These are phyloP conservation scores for Spodoptera frugiperda DNA, from an alignment of 1,140 invertebrate species.

Conservation along the genomic window DNA sequence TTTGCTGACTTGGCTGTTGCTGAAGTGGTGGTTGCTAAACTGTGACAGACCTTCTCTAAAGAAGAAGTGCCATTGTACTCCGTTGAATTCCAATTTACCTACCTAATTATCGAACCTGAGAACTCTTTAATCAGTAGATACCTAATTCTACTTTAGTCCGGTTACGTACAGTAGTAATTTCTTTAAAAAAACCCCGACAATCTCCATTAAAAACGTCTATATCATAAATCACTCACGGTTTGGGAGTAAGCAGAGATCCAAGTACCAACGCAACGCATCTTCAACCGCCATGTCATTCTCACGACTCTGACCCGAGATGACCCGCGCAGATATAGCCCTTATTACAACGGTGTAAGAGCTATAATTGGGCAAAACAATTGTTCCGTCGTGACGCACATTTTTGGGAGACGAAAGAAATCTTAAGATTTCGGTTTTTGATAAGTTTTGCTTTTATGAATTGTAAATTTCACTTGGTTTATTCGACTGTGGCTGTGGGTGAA, in stretches of 20 bases:
- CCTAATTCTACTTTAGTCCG: too few species aligned
- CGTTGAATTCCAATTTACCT: too few species aligned
- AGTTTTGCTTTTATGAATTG: slow-evolving; percentile 7
- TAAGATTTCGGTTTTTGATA: slow-evolving; percentile 42
- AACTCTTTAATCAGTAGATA: too few species aligned
- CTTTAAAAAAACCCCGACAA: background rate
- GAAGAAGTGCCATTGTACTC: too few species aligned
- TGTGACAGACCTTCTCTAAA: too few species aligned
- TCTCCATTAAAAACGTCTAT: slow-evolving; percentile 9
- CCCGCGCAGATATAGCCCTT: slow-evolving; percentile 33
- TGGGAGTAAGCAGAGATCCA: slow-evolving; percentile 21
- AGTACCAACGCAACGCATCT: slow-evolving; percentile 33
- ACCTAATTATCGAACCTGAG: too few species aligned
- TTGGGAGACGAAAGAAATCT: slow-evolving; percentile 49
- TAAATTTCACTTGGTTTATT: background rate
- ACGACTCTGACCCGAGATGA: slow-evolving; percentile 63
- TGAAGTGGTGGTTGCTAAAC: too few species aligned
- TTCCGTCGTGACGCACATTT: slow-evolving; percentile 49
- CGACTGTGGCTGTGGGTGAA: background rate
- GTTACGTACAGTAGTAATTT: background rate
- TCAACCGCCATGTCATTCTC: slow-evolving; percentile 60
- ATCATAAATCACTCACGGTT: slow-evolving; percentile 33
- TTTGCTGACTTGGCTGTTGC: background rate
- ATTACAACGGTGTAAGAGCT: slow-evolving; percentile 47
- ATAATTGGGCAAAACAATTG: slow-evolving; percentile 38